Conservation (phyloP, 2,888 invertebrate species). For the Lepidochitona cinerea region DNA sequence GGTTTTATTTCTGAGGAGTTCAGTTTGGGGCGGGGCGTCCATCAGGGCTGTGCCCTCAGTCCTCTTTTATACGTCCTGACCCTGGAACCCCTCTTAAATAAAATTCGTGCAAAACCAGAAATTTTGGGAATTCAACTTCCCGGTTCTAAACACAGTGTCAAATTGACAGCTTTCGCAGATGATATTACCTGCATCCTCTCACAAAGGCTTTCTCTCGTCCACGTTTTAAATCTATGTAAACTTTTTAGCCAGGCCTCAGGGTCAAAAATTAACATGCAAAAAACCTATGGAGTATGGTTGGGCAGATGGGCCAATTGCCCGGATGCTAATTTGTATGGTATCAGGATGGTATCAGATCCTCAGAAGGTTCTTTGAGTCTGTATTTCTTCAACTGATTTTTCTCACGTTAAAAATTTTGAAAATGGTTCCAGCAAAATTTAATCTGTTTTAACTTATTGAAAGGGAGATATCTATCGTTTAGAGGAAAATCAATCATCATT, state of each 20-base stretch:
- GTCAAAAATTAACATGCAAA: constrained; percentile 27
- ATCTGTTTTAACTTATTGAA: too few relatives aligned
- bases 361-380: too few relatives aligned
- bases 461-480: too few relatives aligned
- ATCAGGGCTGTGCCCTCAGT: too few relatives aligned
- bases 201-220: neutral
- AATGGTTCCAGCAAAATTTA: too few relatives aligned
- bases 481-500: too few relatives aligned
- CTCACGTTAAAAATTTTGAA: too few relatives aligned
- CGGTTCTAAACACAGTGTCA: neutral
- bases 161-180: constrained; percentile 19
- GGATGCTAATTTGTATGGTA: too few relatives aligned
- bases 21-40: too few relatives aligned
- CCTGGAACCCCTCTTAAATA: neutral
- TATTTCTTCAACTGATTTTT: too few relatives aligned
- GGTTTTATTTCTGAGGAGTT: too few relatives aligned
- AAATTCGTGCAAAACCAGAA: neutral
- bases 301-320: constrained; percentile 31
- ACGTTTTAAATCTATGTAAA: constrained; percentile 8
- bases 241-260: constrained; percentile 22
- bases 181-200: constrained; percentile 12
- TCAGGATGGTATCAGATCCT: too few relatives aligned
- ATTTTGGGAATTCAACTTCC: constrained; percentile 23
- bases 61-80: neutral
- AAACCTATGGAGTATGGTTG: constrained; percentile 28